phyloP scores from a whole-genome alignment of 1,140 invertebrate genomes.

The Sitodiplosis mosellana region DNA sequence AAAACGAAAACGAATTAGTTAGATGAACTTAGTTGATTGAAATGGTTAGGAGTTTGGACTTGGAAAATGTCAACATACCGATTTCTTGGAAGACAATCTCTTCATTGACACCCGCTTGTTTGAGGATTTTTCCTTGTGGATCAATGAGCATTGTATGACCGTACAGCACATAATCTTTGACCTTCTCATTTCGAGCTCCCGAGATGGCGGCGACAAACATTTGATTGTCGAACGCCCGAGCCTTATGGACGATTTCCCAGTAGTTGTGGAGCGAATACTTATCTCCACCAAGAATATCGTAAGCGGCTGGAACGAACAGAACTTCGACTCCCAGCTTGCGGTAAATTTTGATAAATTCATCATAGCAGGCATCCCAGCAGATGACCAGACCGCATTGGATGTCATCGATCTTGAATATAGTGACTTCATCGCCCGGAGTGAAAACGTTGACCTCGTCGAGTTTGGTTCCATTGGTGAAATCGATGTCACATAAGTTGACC shows the following conservation, averaged over 20 bases:
- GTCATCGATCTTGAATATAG: background rate
- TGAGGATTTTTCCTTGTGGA: background rate
- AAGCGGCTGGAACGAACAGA: background rate
- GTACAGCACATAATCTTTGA: background rate
- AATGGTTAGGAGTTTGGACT: too few relatives aligned
- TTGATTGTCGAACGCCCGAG: slow-evolving; percentile 1
- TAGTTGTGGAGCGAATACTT: background rate
- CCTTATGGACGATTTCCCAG: background rate
- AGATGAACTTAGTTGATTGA: too few relatives aligned
- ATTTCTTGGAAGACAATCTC: background rate
- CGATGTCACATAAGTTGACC: background rate
- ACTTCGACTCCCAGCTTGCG: background rate
- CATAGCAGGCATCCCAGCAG: background rate
- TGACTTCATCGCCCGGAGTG: background rate
- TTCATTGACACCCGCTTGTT: background rate
- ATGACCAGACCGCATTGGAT: background rate
- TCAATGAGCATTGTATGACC: slow-evolving; percentile 2
- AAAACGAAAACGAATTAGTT: too few relatives aligned
- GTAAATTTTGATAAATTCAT: background rate
- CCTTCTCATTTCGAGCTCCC: background rate
- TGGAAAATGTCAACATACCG: background rate
- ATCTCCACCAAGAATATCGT: background rate
- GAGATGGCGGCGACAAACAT: background rate
- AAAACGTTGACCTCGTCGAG: background rate
- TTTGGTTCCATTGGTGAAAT: background rate